phyloP scores from a whole-genome alignment of 1,140 invertebrate genomes.

The Caerostris extrusa region DNA sequence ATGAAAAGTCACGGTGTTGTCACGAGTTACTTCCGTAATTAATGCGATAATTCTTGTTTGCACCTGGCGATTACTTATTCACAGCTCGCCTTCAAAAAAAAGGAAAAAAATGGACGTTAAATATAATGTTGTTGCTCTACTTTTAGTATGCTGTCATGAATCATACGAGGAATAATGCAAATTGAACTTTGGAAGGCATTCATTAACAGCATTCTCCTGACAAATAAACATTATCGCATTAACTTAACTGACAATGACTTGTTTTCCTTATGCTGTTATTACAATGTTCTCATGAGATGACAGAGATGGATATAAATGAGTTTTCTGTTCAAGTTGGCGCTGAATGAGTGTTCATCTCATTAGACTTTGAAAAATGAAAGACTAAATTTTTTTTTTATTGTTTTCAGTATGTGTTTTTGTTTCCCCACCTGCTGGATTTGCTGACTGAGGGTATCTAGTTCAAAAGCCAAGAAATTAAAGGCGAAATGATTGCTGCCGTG shows the following conservation, averaged over 20 bases:
- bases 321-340: not conserved
- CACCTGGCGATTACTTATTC: conserved; percentile 1
- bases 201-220: not conserved
- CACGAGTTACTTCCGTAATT: not conserved
- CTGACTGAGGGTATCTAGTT: no score
- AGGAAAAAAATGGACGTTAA: not conserved
- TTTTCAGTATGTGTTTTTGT: no score
- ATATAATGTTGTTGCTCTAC: not conserved
- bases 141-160: not conserved
- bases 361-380: not conserved
- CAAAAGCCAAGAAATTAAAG: no score
- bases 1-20: not conserved
- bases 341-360: not conserved
- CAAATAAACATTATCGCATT: not conserved
- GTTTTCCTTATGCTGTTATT: not conserved
- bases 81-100: not conserved
- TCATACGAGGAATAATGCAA: not conserved
- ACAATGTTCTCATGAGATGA: not conserved
- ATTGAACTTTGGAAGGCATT: not conserved
- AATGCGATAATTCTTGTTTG: not conserved
- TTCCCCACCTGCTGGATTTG: no score
- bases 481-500: no score
- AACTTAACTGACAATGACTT: not conserved
- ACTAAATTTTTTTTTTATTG: no score
- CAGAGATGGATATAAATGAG: conserved; percentile 7